Conservation (phyloP, 2,113 vertebrate species). For the Caracal caracal region DNA sequence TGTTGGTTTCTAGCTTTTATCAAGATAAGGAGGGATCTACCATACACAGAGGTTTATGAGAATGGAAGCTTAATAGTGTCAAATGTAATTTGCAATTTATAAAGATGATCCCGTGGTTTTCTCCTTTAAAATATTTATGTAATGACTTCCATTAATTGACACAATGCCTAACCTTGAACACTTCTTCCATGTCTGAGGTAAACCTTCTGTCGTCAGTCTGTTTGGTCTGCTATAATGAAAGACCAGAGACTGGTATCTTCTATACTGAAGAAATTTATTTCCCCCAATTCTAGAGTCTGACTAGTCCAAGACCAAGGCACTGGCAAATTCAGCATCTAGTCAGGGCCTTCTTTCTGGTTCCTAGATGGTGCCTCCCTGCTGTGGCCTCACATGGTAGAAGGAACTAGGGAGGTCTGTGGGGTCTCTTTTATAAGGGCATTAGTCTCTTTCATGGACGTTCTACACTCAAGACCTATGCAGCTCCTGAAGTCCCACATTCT, state of each 20-base stretch:
- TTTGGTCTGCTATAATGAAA: not conserved
- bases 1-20: not conserved
- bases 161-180: not conserved
- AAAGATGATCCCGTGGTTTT: not conserved
- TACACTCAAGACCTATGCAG: not conserved
- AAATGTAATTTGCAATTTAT: not conserved
- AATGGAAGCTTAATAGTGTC: not conserved
- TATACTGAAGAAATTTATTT: not conserved
- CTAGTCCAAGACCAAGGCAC: not conserved
- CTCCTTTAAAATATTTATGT: not conserved
- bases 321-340: not conserved
- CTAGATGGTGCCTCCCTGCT: not conserved
- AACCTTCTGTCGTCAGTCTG: not conserved
- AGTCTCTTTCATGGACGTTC: not conserved
- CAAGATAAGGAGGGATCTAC: not conserved
- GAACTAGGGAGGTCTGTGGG: not conserved
- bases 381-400: rapidly evolving
- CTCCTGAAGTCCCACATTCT: not conserved
- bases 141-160: not conserved
- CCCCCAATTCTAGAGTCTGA: not conserved
- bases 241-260: not conserved
- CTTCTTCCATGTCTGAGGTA: not conserved
- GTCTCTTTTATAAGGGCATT: not conserved
- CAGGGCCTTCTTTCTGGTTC: not conserved
- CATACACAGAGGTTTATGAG: not conserved